These are phyloP conservation scores for Reticulitermes speratus DNA, from an alignment of 1,140 invertebrate genomes.

Conservation along the genomic window DNA sequence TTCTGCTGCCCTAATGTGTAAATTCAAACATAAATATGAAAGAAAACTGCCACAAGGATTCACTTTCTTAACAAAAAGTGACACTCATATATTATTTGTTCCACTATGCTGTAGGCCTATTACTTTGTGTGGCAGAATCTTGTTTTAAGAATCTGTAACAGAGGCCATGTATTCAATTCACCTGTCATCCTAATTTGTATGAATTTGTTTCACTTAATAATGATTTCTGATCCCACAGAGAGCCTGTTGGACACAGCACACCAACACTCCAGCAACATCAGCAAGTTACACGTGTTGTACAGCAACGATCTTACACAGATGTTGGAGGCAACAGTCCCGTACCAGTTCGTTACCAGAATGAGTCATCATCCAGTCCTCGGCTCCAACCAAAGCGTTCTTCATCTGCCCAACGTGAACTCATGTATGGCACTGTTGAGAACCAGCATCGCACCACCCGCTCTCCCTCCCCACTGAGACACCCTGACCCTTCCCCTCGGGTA, in stretches of 20 bases:
- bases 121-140: too few relatives aligned
- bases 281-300: slow-evolving; percentile 37
- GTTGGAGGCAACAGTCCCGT: not conserved
- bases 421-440: slow-evolving; percentile 3
- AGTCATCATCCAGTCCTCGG: slow-evolving; percentile 12
- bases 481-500: slow-evolving; percentile 17
- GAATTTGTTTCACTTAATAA: too few relatives aligned
- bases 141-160: too few relatives aligned
- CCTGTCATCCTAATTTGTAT: too few relatives aligned
- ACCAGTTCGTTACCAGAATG: not conserved
- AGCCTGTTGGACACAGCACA: slow-evolving; percentile 32
- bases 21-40: too few relatives aligned
- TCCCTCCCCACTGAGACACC: slow-evolving; percentile 17
- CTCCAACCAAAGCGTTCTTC: slow-evolving; percentile 32
- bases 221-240: slow-evolving; percentile 2
- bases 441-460: slow-evolving; percentile 20
- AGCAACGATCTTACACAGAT: not conserved
- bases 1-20: too few relatives aligned
- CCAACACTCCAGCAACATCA: slow-evolving; percentile 28
- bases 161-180: too few relatives aligned
- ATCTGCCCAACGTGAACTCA: slow-evolving; percentile 26
- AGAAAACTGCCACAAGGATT: too few relatives aligned
- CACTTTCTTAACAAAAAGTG: too few relatives aligned
- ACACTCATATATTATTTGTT: too few relatives aligned
- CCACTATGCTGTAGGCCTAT: too few relatives aligned